Evolutionary conservation across 2,888 invertebrate species (phyloP), one percentile per base, ranked within the genome.

Genomic region (Meloe dianella): DNA sequence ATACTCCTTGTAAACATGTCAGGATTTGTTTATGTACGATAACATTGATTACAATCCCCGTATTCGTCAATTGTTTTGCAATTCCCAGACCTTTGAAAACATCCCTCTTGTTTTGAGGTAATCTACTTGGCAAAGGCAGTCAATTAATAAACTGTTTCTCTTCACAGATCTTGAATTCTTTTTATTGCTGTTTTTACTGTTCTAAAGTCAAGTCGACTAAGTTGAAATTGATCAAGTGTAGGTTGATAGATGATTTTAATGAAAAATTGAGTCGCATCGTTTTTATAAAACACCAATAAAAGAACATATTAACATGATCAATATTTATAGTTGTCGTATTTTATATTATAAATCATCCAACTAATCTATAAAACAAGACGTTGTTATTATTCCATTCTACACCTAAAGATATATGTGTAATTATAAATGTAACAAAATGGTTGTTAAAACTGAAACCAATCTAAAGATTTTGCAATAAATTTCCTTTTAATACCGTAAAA

Each of bases 401-500:
- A 72, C 72, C 68, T 72, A 14, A 71, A 66, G 72, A 72, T 72
- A 73, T 73, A 73, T 64, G 68, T 61, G 63, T 69, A 67, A 71
- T 72, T 71, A 70, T 60, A 66, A 61, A 65, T 14, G 61, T 59
- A 57, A 56, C 58, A 66, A 72, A 72, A 72, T 41, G 65, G 63
- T 56, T 67, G 69, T 69, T 54, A 73, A 74, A 73, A 66, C 71
- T 67, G 71, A 70, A 71, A 72, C 70, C 73, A 71, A 72, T 74
- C 68, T 64, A 66, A 65, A 68, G 67, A 70, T 73, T 71, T 70
- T 65, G 74, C 69, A 73, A 71, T 75, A 74, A 75, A 75, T 73
- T 67, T 60, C 58, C 61, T 71, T 75, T 75, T 75, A 75, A 68
- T 72, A 68, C 64, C 65, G 67, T 59, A 56, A 68, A 65, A 61